Evolutionary conservation across 2,113 vertebrate species (phyloP), one percentile per base, ranked within the genome.

Genomic region (Plotosus lineatus): DNA sequence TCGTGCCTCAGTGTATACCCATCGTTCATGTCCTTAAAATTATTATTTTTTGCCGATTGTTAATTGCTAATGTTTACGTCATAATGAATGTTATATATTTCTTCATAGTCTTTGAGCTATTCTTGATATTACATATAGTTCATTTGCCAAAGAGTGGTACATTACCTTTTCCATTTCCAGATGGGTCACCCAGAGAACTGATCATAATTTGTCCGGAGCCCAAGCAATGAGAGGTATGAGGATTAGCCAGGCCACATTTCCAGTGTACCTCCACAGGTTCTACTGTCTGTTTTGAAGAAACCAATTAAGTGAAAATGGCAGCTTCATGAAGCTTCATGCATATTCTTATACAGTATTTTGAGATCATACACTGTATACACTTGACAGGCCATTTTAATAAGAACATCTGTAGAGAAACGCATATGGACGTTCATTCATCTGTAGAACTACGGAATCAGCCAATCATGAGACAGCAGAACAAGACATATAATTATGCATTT

Each of bases 191-290:
- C 79, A 98, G 78, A 21, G 94, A 48, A 82, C 97, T 98, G 88
- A 99, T 94, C 91, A 99, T 95, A 87, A 99, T 91, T 82, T 99
- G 96, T 0, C 97, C 96, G 0, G 48, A 95, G 84, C 90, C 94
- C 90, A 99, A 91, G 73, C 97, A 98, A 90, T 99, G 97, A 0
- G 92, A 93, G 46, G 96, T 99, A 88, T 98, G 97, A 1, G 94
- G 91, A 82, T 95, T 93, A 0, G 91, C 94, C 85, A 94, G 86
- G 3, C 86, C 91, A 0, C 94, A 95, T 87, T 95, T 96, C 92
- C 91, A 90, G 44, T 87, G 92, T 5, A 98, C 19, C 0, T 98
- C 95, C 6, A 89, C 76, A 0, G 97, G 90, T 84, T 99, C 97
- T 0, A 98, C 90, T 3, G 92, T 88, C 97, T 99, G 66, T 26